Percentiles rank a stretch among this genome's conserved stretches.
These are phyloP conservation scores for Solenopsis invicta DNA, from an alignment of 1,140 invertebrate genomes.

Conservation along the genomic window DNA sequence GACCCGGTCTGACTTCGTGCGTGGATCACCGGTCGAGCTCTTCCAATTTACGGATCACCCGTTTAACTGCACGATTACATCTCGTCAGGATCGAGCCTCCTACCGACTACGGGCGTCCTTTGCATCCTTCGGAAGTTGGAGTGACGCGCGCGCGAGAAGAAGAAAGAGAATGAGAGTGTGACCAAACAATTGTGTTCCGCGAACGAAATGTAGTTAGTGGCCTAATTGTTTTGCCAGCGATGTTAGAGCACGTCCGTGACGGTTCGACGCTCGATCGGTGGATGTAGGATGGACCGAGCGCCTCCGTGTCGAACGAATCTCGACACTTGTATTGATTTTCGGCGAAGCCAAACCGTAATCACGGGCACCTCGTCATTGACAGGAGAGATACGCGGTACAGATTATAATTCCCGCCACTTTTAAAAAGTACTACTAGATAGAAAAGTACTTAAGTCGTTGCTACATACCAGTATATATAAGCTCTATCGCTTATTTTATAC, in stretches of 20 bases:
- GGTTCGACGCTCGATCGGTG: slow-evolving; percentile 69
- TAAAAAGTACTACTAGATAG: slow-evolving; percentile 80
- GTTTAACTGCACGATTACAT: slow-evolving; percentile 13
- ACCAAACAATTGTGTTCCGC: slow-evolving; percentile 24
- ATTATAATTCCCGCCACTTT: slow-evolving; percentile 81
- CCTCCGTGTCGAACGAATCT: slow-evolving; percentile 55
- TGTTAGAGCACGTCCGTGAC: slow-evolving; percentile 41
- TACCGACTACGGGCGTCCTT: slow-evolving; percentile 4
- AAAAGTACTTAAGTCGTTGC: slow-evolving; percentile 84
- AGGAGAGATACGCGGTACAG: slow-evolving; percentile 52
- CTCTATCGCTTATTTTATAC: slow-evolving; percentile 87
- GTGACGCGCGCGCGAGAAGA: neutral
- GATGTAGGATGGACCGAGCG: slow-evolving; percentile 51
- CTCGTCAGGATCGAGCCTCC: slow-evolving; percentile 32
- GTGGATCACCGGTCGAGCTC: slow-evolving; percentile 21
- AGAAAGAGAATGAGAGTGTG: slow-evolving; percentile 11
- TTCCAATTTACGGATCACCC: slow-evolving; percentile 43
- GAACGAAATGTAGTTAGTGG: slow-evolving; percentile 40
- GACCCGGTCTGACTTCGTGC: slow-evolving; percentile 12
- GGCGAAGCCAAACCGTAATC: slow-evolving; percentile 67
- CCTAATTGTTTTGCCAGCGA: slow-evolving; percentile 72
- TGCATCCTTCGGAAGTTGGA: slow-evolving; percentile 10
- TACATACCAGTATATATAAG: slow-evolving; percentile 84
- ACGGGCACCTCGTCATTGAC: slow-evolving; percentile 60
- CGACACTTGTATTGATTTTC: slow-evolving; percentile 71